Percentiles rank a stretch among this genome's conserved stretches.
Conservation (phyloP, 2,888 invertebrate species). For the Drosophila subsilvestris region DNA sequence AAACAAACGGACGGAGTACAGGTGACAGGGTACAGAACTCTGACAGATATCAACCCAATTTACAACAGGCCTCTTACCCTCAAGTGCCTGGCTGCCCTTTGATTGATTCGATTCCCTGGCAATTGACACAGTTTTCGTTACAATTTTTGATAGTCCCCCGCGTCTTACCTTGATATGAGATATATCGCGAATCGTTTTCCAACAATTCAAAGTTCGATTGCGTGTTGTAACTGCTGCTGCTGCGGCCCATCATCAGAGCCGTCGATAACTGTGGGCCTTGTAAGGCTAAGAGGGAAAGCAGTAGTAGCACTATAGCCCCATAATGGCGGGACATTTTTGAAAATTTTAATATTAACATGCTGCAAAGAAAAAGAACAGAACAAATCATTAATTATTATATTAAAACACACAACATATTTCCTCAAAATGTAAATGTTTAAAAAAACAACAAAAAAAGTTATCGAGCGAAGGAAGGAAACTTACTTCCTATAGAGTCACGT, state of each 20-base stretch:
- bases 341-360: conserved; percentile 73
- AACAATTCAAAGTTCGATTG: conserved; percentile 74
- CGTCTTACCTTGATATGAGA: conserved; percentile 83
- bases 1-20: conserved; percentile 4
- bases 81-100: conserved; percentile 28
- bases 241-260: conserved; percentile 29
- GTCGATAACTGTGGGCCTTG: conserved; percentile 20
- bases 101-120: conserved; percentile 66
- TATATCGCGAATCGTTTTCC: conserved; percentile 83
- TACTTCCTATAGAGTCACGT: conserved; percentile 69
- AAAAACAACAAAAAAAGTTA: conserved; percentile 16
- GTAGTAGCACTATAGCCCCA: conserved; percentile 50
- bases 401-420: conserved; percentile 22
- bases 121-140: conserved; percentile 65
- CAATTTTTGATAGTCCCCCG: conserved; percentile 58
- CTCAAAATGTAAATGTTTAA: conserved; percentile 12
- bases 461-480: conserved; percentile 33
- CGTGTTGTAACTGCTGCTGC: conserved; percentile 40
- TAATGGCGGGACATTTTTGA: conserved; percentile 62
- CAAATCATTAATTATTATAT: background rate
- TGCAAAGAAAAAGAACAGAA: conserved; percentile 49
- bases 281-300: conserved; percentile 51
- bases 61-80: conserved; percentile 25
- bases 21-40: conserved; percentile 25
- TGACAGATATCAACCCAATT: conserved; percentile 66